Evolutionary conservation across 2,797 vertebrate species (phyloP).

Genomic region (Sebastes reedi): DNA sequence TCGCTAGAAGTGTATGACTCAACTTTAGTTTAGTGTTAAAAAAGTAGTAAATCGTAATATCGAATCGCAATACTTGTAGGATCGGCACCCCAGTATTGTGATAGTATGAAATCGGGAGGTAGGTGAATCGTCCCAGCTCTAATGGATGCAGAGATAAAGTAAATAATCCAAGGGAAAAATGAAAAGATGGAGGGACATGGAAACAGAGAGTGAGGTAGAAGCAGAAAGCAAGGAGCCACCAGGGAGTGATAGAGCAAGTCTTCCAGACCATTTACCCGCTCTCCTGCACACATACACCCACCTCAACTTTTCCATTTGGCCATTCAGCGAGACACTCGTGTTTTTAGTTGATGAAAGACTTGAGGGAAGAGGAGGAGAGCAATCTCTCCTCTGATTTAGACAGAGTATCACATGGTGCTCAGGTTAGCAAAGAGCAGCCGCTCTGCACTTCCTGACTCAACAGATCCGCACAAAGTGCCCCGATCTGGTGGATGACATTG

Average conservation of each 20-base stretch:
- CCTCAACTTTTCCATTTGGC: conserved; percentile 42
- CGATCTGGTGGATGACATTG: conserved; percentile 51
- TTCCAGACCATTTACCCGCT: neutral
- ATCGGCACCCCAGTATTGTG: accelerated
- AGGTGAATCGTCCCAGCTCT: too few relatives aligned
- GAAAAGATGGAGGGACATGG: neutral
- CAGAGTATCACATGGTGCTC: conserved; percentile 39
- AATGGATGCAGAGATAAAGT: conserved; percentile 9
- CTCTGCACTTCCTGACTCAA: conserved; percentile 28
- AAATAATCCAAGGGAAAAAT: conserved; percentile 17
- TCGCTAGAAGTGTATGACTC: too few relatives aligned
- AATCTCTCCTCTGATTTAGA: conserved; percentile 48
- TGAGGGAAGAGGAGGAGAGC: conserved; percentile 20
- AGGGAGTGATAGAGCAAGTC: conserved; percentile 30
- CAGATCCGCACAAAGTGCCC: conserved; percentile 49
- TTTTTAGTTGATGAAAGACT: conserved; percentile 56
- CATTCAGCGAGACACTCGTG: conserved; percentile 4
- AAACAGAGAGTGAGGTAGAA: conserved; percentile 1
- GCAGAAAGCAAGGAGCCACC: neutral
- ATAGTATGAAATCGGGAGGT: accelerated
- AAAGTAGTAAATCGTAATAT: too few relatives aligned
- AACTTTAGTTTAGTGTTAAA: too few relatives aligned
- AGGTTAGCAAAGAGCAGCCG: conserved; percentile 28
- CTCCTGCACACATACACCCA: neutral
- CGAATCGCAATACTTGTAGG: too few relatives aligned